A percentile compares a stretch with the other conserved stretches of the same genome.
phyloP scores from a whole-genome alignment of 2,797 vertebrate species.

The Dipus sagitta region DNA sequence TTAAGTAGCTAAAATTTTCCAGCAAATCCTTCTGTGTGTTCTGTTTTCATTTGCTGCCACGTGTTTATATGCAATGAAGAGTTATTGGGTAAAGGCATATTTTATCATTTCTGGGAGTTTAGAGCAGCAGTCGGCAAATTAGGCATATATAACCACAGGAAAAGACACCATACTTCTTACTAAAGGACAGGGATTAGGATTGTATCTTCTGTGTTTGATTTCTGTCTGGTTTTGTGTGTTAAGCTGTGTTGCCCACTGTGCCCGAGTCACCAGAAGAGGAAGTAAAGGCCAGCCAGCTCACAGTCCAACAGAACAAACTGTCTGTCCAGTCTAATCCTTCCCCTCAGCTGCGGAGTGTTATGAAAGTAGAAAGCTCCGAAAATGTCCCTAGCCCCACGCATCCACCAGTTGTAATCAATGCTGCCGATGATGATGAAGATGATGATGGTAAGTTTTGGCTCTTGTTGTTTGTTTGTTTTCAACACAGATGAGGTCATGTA shows the following conservation, averaged over 20 bases:
- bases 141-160: background rate
- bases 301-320: conserved; percentile 89
- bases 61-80: background rate
- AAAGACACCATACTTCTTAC: conserved; percentile 1
- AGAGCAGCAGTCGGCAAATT: conserved; percentile 45
- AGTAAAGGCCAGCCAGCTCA: conserved; percentile 84
- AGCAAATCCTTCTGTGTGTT: background rate
- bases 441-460: conserved; percentile 92
- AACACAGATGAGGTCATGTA: background rate
- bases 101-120: conserved; percentile 26
- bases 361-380: conserved; percentile 95
- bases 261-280: conserved; percentile 88
- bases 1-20: conserved; percentile 28
- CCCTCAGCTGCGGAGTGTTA: conserved; percentile 94
- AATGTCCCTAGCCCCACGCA: conserved; percentile 97
- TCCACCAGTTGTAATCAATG: conserved; percentile 97
- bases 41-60: conserved; percentile 27
- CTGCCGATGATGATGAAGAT: conserved; percentile 96
- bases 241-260: conserved; percentile 84
- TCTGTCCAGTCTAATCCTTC: conserved; percentile 89
- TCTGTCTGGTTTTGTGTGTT: background rate
- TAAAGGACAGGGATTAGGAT: background rate
- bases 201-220: conserved; percentile 39
- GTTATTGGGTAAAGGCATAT: conserved; percentile 22
- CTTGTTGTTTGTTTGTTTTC: background rate